These are phyloP conservation scores for Zaprionus vittiger DNA, from an alignment of 1,140 invertebrate species.

Conservation along the genomic window DNA sequence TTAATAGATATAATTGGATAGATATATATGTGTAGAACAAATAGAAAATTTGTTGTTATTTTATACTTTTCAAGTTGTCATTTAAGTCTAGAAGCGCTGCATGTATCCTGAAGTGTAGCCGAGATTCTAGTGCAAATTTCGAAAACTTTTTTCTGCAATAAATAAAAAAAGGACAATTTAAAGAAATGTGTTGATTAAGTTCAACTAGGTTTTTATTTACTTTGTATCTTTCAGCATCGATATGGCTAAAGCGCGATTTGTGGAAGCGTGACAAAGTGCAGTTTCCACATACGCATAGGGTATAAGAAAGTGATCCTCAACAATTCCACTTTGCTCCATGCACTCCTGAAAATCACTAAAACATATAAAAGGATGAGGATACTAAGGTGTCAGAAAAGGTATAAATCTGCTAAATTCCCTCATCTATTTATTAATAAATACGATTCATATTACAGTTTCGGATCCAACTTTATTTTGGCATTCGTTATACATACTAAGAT, in stretches of 20 bases:
- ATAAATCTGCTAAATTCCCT: no score
- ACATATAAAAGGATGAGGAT: no score
- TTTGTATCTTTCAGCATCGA: constrained; percentile 92
- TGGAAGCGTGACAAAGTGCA: constrained; percentile 90
- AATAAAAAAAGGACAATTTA: not conserved
- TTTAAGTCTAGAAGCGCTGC: constrained; percentile 88
- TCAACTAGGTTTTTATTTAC: constrained; percentile 84
- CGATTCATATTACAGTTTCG: no score
- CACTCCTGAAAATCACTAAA: constrained; percentile 84
- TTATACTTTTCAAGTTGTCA: constrained; percentile 45
- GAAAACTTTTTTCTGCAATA: constrained; percentile 92
- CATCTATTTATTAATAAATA: no score
- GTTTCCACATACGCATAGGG: constrained; percentile 95
- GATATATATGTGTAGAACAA: not conserved
- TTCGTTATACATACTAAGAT: no score
- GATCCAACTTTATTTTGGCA: no score
- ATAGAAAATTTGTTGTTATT: not conserved
- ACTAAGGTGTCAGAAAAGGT: no score
- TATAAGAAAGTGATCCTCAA: constrained; percentile 93
- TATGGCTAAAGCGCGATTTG: constrained; percentile 89
- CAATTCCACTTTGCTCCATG: constrained; percentile 91
- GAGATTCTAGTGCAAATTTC: constrained; percentile 95
- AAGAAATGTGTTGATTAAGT: not conserved
- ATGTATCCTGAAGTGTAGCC: constrained; percentile 96
- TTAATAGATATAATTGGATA: not conserved